Conservation (phyloP, 2,113 vertebrate species). For the Danionella cerebrum region DNA sequence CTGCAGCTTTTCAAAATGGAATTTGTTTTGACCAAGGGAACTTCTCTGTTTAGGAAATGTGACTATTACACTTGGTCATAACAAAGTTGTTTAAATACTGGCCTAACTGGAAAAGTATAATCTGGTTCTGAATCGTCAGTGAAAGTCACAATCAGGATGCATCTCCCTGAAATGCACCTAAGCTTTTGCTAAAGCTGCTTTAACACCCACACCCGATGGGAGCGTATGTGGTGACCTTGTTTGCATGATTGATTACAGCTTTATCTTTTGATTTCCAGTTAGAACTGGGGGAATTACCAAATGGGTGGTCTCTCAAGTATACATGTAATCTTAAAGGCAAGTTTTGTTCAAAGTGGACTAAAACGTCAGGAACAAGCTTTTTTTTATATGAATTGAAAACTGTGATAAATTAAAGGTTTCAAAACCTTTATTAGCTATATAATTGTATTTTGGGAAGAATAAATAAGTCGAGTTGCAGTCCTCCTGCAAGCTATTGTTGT, state of each 20-base stretch:
- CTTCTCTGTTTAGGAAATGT: conserved; percentile 29
- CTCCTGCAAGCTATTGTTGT: too few species aligned
- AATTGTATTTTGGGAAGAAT: too few species aligned
- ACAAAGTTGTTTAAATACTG: background rate
- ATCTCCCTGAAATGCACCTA: background rate
- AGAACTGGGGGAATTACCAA: conserved; percentile 8
- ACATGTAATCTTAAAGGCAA: background rate
- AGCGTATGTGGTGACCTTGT: conserved; percentile 26
- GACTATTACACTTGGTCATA: conserved; percentile 34
- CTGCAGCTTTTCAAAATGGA: conserved; percentile 8
- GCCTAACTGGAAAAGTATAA: conserved; percentile 26
- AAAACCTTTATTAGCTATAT: too few species aligned
- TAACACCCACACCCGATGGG: conserved; percentile 34
- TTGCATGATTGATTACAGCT: conserved; percentile 14
- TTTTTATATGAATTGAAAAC: too few species aligned
- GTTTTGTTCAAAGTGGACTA: background rate
- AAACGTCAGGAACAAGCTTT: too few species aligned
- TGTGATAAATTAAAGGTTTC: too few species aligned
- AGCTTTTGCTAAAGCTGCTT: conserved; percentile 25
- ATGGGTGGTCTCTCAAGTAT: conserved; percentile 18
- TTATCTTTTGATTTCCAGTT: background rate
- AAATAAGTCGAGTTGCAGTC: too few species aligned
- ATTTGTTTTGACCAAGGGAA: conserved; percentile 28
- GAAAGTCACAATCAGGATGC: background rate
- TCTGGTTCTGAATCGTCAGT: conserved; percentile 12